A percentile compares a stretch with the other conserved stretches of the same genome.
Conservation (phyloP, 2,888 invertebrate genomes). For the Xanthostigma xanthostigma region DNA sequence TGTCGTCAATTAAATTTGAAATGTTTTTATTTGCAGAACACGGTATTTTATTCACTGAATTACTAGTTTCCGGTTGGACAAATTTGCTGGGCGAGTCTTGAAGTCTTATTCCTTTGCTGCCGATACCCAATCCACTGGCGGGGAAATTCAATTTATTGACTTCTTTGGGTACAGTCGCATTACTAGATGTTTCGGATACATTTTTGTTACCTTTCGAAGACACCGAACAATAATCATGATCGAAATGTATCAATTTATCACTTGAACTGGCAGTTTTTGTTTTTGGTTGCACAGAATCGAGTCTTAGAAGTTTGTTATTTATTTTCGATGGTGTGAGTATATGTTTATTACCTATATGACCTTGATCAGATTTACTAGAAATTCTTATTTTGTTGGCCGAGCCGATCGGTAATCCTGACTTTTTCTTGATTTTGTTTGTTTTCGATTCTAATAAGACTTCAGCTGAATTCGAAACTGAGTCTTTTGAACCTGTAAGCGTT, state of each 20-base stretch:
- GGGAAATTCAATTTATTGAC: neutral
- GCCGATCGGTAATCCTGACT: too few species aligned
- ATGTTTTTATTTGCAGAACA: neutral
- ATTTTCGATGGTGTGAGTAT: too few species aligned
- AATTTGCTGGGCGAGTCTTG: too few species aligned
- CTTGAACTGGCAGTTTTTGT: neutral
- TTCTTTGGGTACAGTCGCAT: neutral
- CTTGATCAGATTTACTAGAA: too few species aligned
- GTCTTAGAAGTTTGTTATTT: too few species aligned
- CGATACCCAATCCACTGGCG: neutral
- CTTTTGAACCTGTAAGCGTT: too few species aligned
- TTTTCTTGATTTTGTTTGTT: too few species aligned
- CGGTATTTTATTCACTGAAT: neutral
- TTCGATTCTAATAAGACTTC: too few species aligned
- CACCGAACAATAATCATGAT: constrained; percentile 41
- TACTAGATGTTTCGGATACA: neutral
- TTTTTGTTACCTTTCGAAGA: constrained; percentile 10
- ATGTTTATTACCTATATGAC: too few species aligned
- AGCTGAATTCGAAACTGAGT: too few species aligned
- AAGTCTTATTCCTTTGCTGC: neutral
- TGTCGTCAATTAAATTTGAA: constrained; percentile 7
- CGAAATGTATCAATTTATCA: constrained; percentile 28
- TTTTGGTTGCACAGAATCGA: too few species aligned
- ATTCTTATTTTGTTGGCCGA: too few species aligned
- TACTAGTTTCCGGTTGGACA: neutral